phyloP scores from a whole-genome alignment of 2,888 invertebrate species.

The Amblyteles armatorius region DNA sequence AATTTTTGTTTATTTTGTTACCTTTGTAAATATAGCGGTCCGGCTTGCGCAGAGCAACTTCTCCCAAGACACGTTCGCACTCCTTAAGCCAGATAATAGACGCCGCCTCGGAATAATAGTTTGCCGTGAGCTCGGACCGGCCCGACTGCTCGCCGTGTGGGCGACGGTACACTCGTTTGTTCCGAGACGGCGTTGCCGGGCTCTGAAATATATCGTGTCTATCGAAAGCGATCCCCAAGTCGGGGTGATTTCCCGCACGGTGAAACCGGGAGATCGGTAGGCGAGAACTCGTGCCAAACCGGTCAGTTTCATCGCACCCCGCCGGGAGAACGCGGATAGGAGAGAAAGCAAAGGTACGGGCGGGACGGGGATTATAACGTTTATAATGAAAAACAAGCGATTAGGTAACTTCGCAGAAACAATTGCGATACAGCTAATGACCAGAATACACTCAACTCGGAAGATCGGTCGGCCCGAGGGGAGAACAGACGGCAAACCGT shows the following conservation, averaged over 20 bases:
- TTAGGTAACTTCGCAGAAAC: slow-evolving; percentile 53
- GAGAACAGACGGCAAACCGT: neutral
- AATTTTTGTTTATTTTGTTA: too few species aligned
- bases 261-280: neutral
- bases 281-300: neutral
- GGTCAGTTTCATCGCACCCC: neutral
- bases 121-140: neutral
- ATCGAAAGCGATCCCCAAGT: slow-evolving; percentile 15
- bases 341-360: slow-evolving; percentile 16
- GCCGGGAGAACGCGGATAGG: neutral
- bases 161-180: slow-evolving; percentile 43
- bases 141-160: slow-evolving; percentile 3
- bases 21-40: too few species aligned
- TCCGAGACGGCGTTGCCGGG: slow-evolving; percentile 21
- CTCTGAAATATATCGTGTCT: neutral
- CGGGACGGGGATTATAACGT: slow-evolving; percentile 30
- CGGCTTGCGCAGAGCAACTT: neutral
- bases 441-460: neutral
- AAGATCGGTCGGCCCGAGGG: neutral
- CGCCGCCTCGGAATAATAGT: slow-evolving; percentile 8
- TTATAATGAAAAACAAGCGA: slow-evolving; percentile 49
- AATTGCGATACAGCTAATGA: slow-evolving; percentile 52
- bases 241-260: too few species aligned
- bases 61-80: slow-evolving; percentile 1
- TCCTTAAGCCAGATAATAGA: slow-evolving; percentile 47